Evolutionary conservation across 2,888 invertebrate species (phyloP), one percentile per base, ranked within the genome.

Genomic region (Synergus umbraculus): DNA sequence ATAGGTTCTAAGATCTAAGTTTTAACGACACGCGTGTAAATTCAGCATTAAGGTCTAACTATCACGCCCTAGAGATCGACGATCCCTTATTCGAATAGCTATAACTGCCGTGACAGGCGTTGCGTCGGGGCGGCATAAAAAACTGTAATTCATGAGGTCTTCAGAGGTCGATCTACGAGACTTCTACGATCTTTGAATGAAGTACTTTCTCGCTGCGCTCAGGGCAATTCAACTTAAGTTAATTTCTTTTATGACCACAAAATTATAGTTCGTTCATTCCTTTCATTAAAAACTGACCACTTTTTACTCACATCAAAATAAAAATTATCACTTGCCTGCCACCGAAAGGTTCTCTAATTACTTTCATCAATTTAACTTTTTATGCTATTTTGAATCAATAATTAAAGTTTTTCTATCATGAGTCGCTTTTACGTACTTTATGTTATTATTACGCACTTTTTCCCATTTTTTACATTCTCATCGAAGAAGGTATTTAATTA

Each of bases 51-150:
- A 73, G 69, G 49, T 73, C 67, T 66, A 63, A 77, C 81, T 78
- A 78, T 81, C 82, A 79, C 82, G 80, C 79, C 82, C 76, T 63
- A 79, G 81, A 81, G 83, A 85, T 85, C 83, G 81, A 84, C 82
- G 83, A 82, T 82, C 82, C 67, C 81, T 81, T 79, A 77, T n/a
- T 69, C 54, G 58, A 64, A 76, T 43, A n/a, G 13, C 66, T 66
- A 65, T 77, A 77, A 44, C 43, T 79, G 80, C 78, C 78, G 81
- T 73, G 77, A 58, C 76, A 46, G 76, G 73, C 9, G 76, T 29
- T 1, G 77, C 73, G 78, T 60, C 79, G 76, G 66, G 77, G 73
- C 81, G 78, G 80, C 78, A 81, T 81, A 81, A 82, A 83, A 76
- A 80, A 78, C 79, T 66, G 76, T 76, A 64, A 65, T 73, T 76